Conservation (phyloP, 2,888 invertebrate genomes). For the Drosophila borealis region DNA sequence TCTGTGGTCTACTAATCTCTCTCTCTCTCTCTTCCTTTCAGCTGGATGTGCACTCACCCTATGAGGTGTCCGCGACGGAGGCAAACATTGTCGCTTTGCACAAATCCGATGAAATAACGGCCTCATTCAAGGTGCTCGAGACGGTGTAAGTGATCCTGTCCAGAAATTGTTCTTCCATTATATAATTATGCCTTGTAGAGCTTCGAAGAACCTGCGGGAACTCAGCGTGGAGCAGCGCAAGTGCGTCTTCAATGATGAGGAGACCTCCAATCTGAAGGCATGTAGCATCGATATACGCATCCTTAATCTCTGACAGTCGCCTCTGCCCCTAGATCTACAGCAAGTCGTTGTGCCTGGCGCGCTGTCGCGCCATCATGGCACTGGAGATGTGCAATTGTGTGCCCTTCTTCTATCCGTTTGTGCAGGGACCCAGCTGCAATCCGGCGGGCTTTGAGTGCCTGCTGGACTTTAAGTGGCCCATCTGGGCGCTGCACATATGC, state of each 20-base stretch:
- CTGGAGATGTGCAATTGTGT: conserved; percentile 86
- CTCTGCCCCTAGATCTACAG: conserved; percentile 74
- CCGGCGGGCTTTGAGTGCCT: conserved; percentile 83
- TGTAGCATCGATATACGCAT: not conserved
- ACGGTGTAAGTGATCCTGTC: conserved; percentile 79
- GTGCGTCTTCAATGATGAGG: conserved; percentile 86
- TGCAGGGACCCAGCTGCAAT: conserved; percentile 81
- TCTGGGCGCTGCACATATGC: conserved; percentile 82
- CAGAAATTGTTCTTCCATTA: not conserved
- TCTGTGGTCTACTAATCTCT: no score
- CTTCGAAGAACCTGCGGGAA: conserved; percentile 82
- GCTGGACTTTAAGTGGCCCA: conserved; percentile 83
- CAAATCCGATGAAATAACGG: conserved; percentile 82
- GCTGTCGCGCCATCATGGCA: conserved; percentile 86
- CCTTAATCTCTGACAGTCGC: not conserved
- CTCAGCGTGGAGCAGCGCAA: conserved; percentile 85
- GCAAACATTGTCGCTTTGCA: conserved; percentile 75
- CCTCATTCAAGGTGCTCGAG: conserved; percentile 82
- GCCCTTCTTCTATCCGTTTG: conserved; percentile 86
- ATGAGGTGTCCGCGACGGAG: conserved; percentile 80
- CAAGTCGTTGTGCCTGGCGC: conserved; percentile 81
- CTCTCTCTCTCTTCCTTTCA: conserved; percentile 30
- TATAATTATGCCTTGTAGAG: conserved; percentile 49
- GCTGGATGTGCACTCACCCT: conserved; percentile 84
- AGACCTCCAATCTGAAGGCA: conserved; percentile 84